These are phyloP conservation scores for Papilio aristodemus DNA, from an alignment of 1,140 invertebrate species.

Conservation along the genomic window DNA sequence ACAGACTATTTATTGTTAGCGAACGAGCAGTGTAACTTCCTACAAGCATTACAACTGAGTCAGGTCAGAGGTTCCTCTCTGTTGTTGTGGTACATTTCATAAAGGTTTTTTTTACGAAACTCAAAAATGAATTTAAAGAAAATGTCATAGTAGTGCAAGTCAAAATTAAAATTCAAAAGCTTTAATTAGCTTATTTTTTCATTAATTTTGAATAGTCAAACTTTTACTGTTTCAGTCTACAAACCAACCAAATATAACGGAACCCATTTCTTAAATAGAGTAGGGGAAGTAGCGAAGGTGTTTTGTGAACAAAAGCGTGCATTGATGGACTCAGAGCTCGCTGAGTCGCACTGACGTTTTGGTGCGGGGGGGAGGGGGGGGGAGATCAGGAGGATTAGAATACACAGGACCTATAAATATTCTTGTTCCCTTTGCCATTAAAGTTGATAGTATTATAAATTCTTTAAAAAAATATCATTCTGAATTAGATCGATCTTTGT, in stretches of 20 bases:
- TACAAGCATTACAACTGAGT: not conserved
- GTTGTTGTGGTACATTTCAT: no score
- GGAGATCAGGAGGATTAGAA: not conserved
- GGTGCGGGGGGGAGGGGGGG: slow-evolving; percentile 18
- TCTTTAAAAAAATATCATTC: not conserved
- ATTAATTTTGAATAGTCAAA: no score
- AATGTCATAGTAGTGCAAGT: no score
- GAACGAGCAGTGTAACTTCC: not conserved
- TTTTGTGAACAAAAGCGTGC: slow-evolving; percentile 58
- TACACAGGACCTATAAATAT: not conserved
- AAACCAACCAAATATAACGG: not conserved
- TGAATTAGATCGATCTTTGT: not conserved
- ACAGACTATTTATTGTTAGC: not conserved
- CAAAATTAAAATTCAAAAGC: no score
- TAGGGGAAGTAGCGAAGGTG: not conserved
- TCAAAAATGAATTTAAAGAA: no score
- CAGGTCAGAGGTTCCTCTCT: not conserved
- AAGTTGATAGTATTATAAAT: not conserved
- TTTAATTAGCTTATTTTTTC: no score
- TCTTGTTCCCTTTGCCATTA: slow-evolving; percentile 1
- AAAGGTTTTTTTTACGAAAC: no score
- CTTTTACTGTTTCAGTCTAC: no score
- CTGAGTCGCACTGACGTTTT: slow-evolving; percentile 73
- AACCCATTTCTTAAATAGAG: not conserved
- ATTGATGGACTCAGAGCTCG: slow-evolving; percentile 66